A percentile compares a stretch with the other conserved stretches of the same genome.
phyloP scores from a whole-genome alignment of 1,140 invertebrate species.

The Papilio helenus region DNA sequence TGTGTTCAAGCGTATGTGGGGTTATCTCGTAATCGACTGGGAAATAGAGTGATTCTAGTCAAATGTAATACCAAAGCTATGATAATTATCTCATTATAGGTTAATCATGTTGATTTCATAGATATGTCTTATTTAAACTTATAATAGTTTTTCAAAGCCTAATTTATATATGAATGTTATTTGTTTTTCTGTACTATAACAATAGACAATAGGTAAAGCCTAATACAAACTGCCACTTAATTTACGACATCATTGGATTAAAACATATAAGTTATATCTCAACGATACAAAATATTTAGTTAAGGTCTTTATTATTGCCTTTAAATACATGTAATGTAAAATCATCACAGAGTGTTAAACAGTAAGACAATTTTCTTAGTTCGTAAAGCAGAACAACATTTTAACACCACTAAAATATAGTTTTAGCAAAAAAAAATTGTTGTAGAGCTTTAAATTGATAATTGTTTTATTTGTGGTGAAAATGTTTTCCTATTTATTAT shows the following conservation, averaged over 20 bases:
- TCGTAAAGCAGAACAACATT: constrained; percentile 1
- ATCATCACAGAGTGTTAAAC: neutral
- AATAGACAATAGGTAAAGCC: neutral
- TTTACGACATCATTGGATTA: neutral
- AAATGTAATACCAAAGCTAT: neutral
- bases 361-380: neutral
- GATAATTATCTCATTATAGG: neutral
- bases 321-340: neutral
- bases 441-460: constrained; percentile 6
- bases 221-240: constrained; percentile 8
- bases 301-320: neutral
- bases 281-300: neutral
- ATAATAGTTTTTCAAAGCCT: neutral
- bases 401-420: neutral
- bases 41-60: neutral
- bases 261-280: neutral
- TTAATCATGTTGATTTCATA: neutral
- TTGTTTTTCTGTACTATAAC: neutral
- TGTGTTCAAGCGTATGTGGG: neutral
- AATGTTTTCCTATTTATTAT: constrained; percentile 16
- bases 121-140: neutral
- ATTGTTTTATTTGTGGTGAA: constrained; percentile 12
- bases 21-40: neutral
- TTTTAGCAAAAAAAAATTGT: constrained; percentile 17
- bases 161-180: neutral